phyloP scores from a whole-genome alignment of 37 sponge, comb jelly and placozoan genomes.

The Cliona cf. orientalis region DNA sequence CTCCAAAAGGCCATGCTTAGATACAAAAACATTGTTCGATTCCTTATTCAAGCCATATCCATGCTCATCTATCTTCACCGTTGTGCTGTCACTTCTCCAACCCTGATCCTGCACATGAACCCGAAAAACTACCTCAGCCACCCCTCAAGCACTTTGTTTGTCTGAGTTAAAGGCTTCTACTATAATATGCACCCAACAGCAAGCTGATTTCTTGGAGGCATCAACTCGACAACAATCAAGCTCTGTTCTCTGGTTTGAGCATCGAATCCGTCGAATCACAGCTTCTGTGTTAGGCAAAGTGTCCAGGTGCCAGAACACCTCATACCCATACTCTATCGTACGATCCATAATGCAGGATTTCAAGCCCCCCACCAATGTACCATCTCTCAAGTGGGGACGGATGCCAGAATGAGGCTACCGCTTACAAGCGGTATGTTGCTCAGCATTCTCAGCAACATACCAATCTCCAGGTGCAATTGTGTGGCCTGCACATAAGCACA shows the following conservation, averaged over 20 bases:
- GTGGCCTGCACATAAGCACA: background rate
- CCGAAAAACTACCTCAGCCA: background rate
- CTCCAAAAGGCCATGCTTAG: background rate
- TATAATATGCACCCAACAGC: background rate
- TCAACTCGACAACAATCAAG: background rate
- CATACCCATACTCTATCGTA: conserved; percentile 6
- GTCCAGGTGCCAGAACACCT: background rate
- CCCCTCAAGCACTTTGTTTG: background rate
- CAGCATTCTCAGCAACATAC: background rate
- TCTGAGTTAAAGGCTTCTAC: background rate
- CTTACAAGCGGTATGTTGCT: background rate
- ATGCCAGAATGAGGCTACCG: background rate
- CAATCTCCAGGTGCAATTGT: background rate
- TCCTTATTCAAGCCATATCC: background rate
- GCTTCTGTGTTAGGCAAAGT: background rate
- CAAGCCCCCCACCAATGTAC: background rate
- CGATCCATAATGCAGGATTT: conserved; percentile 4
- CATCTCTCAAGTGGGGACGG: conserved; percentile 20
- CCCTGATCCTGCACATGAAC: background rate
- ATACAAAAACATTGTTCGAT: background rate
- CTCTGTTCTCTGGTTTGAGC: background rate
- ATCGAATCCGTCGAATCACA: background rate
- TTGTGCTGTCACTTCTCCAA: background rate
- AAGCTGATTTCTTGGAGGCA: conserved; percentile 9
- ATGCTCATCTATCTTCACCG: background rate